These are phyloP conservation scores for Delia radicum DNA, from an alignment of 1,140 invertebrate species.

Conservation along the genomic window DNA sequence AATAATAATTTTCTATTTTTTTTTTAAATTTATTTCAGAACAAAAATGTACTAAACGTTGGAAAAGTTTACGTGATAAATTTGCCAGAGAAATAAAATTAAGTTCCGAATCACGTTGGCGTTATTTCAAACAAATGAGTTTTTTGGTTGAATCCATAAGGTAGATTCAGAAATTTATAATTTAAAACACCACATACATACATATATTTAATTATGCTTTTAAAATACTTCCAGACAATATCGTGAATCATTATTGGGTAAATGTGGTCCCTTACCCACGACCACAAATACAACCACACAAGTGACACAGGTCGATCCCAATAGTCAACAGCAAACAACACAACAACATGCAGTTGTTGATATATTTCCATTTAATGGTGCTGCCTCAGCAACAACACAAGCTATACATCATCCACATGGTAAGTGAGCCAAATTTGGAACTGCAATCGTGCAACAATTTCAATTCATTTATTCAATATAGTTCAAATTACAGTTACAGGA, in stretches of 20 bases:
- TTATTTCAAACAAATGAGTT: constrained; percentile 53
- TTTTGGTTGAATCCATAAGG: constrained; percentile 48
- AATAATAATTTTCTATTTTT: not conserved
- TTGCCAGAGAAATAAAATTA: constrained; percentile 52
- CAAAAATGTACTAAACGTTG: constrained; percentile 54
- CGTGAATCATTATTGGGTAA: constrained; percentile 50
- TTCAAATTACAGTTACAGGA: constrained; percentile 49
- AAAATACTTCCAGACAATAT: constrained; percentile 37
- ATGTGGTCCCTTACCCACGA: constrained; percentile 39
- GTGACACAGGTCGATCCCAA: constrained; percentile 43
- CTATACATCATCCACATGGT: constrained; percentile 52
- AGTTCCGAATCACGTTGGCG: constrained; percentile 53
- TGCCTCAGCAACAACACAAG: constrained; percentile 47
- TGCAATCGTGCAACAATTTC: no score
- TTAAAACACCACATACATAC: not conserved
- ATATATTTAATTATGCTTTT: not conserved
- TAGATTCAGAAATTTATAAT: constrained; percentile 1
- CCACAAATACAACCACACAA: constrained; percentile 43
- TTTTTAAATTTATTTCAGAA: constrained; percentile 32
- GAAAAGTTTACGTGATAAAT: constrained; percentile 52
- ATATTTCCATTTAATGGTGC: constrained; percentile 51
- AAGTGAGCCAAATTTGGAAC: constrained; percentile 15
- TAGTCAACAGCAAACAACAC: constrained; percentile 44
- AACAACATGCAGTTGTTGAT: constrained; percentile 44
- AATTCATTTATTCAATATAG: constrained; percentile 22